Base-by-base conservation (phyloP, 2,888 invertebrate species). In the Mantis religiosa region DNA sequence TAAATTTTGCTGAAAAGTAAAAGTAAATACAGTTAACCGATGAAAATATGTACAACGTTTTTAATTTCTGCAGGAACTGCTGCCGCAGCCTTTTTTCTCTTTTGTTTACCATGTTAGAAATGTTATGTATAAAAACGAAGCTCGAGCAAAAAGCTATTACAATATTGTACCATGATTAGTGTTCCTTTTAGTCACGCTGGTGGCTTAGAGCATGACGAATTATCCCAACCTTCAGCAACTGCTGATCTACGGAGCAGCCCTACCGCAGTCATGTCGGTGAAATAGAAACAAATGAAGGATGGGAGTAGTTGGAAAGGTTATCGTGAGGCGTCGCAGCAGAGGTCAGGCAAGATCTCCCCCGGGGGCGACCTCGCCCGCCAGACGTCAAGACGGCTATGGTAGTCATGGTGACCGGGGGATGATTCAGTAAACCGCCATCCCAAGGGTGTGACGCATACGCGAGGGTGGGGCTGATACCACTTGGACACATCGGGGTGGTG, bases 331-430 rank as follows among this genome's bases (percentile, higher is more conserved):
- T 71, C 54, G 54, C 54, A 71, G 54, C 15, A 20, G 54, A 71
- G 54, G 54, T 71, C 54, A 71, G 54, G 54, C 54, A 71, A 71
- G 54, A 71, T 71, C 54, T 71, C 54, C 54, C 54, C 54, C 25
- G 25, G 54, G 15, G 54, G 54, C 20, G 54, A 71, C 54, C 54
- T 71, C 54, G 54, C 25, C 54, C 54, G 54, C 54, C 20, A 71
- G 54, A 71, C 54, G 25, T 71, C 54, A 71, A 83, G 85, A 54
- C 85, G 54, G 27, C 27, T 47, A 28, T 9, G 71, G 86, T 86
- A 86, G 86, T 81, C 86, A 86, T 86, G 86, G 86, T 81, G 86
- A 86, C 86, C 86, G 81, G 54, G 54, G 85, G 85, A 85, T 86
- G 86, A 86, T 86, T 86, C 86, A 86, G 81, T 86, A 81, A 86